Evolutionary conservation across 2,888 invertebrate genomes (phyloP), one percentile per base, ranked within the genome.

Genomic region (Galerucella pusilla): DNA sequence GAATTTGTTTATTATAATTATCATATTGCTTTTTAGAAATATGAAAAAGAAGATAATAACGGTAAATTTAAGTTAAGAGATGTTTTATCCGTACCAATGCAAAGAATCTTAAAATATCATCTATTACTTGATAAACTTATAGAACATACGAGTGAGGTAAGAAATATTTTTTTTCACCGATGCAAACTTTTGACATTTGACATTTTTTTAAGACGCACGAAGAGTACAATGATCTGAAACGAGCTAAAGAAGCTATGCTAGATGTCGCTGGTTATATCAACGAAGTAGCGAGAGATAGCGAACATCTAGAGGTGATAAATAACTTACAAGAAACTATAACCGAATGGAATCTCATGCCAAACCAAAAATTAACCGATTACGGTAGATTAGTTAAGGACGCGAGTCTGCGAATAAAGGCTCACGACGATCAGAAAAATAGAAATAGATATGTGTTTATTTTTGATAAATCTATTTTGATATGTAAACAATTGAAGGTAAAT

Each of bases 241-340:
- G 94, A 78, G 97, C 98, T 46, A 93, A 97, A 82, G 97, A 98
- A 86, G 96, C 96, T 64, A 98, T 98, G 98, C 93, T 96, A 78
- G 98, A 99, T 88, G 94, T 99, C 52, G 97, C 98, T 4, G 94
- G 97, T 84, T 99, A 97, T 87, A 97, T 99, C 77, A 99, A 99
- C 87, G 99, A 99, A 90, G 97, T 98, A 69, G 98, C 98, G 83
- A 90, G 99, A 71, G 99, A 99, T 88, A 96, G 96, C 73, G 99
- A 99, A 87, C 96, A 96, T 79, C 90, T 98, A 73, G 93, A 94
- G 79, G 92, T 98, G 76, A 95, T 99, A 81, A 92, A 93, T 79
- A 96, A 97, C 89, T 94, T 99, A 70, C 96, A 97, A 90, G 93
- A 93, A 84, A 94, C 94, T 84, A 96, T 96, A 85, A 90, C 93